phyloP scores from a whole-genome alignment of 1,140 invertebrate species.

The Portunus trituberculatus region DNA sequence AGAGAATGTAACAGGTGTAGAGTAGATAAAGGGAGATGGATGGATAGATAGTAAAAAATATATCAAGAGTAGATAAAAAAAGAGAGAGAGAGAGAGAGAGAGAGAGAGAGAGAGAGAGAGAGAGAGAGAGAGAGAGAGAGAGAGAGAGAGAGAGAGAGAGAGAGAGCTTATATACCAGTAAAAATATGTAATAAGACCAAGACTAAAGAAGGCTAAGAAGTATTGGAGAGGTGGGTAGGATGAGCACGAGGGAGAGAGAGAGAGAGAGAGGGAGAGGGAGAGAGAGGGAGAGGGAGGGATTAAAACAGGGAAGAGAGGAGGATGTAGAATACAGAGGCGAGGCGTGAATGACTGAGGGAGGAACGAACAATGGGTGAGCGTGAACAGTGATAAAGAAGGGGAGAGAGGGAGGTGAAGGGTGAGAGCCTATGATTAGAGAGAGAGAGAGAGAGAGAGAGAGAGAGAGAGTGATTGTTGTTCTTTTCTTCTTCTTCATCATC shows the following conservation, averaged over 20 bases:
- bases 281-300: conserved; percentile 2
- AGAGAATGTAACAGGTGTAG: not conserved
- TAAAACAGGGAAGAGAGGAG: not conserved
- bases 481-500: not conserved
- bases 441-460: conserved; percentile 9
- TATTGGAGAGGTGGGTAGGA: not conserved
- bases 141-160: not conserved
- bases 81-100: not conserved
- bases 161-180: not conserved
- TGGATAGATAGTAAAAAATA: conserved; percentile 24
- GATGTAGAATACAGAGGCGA: not conserved
- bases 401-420: not conserved
- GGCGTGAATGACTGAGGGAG: not conserved
- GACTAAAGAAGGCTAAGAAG: not conserved
- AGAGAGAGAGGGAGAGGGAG: not conserved
- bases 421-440: not conserved
- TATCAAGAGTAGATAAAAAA: not conserved
- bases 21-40: conserved; percentile 24
- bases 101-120: not conserved
- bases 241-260: not conserved
- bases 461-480: conserved; percentile 1
- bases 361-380: not conserved
- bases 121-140: not conserved
- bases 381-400: not conserved
- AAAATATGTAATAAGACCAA: not conserved